Base-by-base conservation (phyloP, 2,113 vertebrate species). In the Felis chaus region DNA sequence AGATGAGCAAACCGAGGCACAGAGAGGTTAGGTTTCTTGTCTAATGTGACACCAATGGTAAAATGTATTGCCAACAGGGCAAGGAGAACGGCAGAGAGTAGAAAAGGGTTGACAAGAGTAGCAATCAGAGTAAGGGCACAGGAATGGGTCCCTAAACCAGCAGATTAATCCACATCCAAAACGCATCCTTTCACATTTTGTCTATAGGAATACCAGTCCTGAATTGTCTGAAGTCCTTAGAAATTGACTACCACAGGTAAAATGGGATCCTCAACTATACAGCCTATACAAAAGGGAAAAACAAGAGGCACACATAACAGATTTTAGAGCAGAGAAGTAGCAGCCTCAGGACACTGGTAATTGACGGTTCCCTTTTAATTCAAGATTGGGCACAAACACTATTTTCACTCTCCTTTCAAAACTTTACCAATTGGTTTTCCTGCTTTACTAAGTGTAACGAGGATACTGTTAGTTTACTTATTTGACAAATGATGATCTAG, bases 361-460 rank as follows among this genome's bases (percentile, higher is more conserved):
- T 13, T 45, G 45, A 61, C 21, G 80, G 53, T 16, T 86, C 19
- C 10, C 73, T 89, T 85, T 87, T 33, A 18, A 76, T 50, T 73
- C 36, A 82, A 78, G n/a, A 73, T 2, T 33, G 45, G 84, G 50
- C 19, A 78, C 80, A 85, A 92, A 80, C 6, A 5, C 63, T 15
- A 21, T 50, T 91, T 68, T 55, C 48, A 55, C n/a, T 74, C 45
- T 66, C 27, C 27, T 82, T 92, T 80, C 21, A 89, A 88, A 93
- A 65, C 29, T 53, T 0, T 57, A 48, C 13, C 39, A 48, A 65
- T 14, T 91, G 55, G 61, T 89, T 66, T 65, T 90, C 78, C 18
- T 90, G 36, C 33, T 90, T 96, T 74, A 79, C 68, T 87, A 57
- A 93, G 41, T 88, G 50, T 84, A 93, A 89, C 39, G 61, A 91